Base-by-base conservation (phyloP, 2,113 vertebrate genomes). In the Pedetes capensis region DNA sequence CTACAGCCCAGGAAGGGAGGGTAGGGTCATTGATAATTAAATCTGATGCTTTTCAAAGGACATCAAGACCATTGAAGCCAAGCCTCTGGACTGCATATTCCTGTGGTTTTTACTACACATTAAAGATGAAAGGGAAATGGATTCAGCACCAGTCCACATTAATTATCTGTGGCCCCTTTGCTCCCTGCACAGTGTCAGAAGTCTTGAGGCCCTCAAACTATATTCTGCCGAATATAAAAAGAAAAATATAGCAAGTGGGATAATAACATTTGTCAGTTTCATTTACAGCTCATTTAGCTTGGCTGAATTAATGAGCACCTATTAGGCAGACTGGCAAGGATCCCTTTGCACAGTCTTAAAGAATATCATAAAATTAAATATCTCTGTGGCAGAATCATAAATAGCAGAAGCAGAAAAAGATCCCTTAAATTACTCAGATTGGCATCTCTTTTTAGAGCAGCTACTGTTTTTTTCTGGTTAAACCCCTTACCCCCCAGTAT, bases 301-400 rank as follows among this genome's bases (percentile, higher is more conserved):
- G 97, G 95, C 95, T 98, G 98, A 97, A 98, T 98, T 98, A 97
- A 97, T 97, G 71, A 94, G 92, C 97, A 96, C 63, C 94, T 98
- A 97, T 97, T 92, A 93, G 94, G 82, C 86, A 96, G 91, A 95
- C 93, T 84, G 96, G 74, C 97, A 97, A 97, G 74, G 93, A 55
- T 89, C 96, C 87, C 71, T 96, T 29, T 92, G 75, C 47, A 84
- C 2, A 32, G 95, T 75, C 89, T 96, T 96, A 89, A 97, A 98
- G 96, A 96, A 93, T 83, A 79, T 29, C 75, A 6, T 96, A 94
- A 88, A 47, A 44, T 97, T 97, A 97, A 94, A 93, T 94, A 92
- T 76, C 51, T 83, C 86, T 78, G 91, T 49, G 32, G 75, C 53
- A 96, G 95, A 98, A 97, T 95, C 91, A 79, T 93, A 96, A 97